A percentile compares a stretch with the other conserved stretches of the same genome.
Conservation (phyloP, 2,888 invertebrate genomes). For the Chouioia cunea region DNA sequence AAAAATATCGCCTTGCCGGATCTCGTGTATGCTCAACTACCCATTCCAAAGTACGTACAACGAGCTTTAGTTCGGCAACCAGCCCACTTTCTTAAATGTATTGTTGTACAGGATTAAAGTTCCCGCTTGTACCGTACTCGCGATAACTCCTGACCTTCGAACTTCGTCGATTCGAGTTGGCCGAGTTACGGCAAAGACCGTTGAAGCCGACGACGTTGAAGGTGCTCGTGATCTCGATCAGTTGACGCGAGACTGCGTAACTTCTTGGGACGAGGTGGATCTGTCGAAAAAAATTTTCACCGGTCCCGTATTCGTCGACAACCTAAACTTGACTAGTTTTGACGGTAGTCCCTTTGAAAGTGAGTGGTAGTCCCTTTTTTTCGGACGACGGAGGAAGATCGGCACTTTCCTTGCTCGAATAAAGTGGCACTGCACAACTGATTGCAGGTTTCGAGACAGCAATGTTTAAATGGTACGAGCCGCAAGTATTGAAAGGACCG, state of each 20-base stretch:
- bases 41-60: slow-evolving; percentile 51
- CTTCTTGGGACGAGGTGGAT: slow-evolving; percentile 48
- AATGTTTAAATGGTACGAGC: slow-evolving; percentile 51
- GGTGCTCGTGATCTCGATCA: slow-evolving; percentile 50
- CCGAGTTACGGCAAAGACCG: slow-evolving; percentile 47
- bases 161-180: slow-evolving; percentile 51
- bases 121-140: slow-evolving; percentile 50
- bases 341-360: slow-evolving; percentile 23
- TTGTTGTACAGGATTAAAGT: slow-evolving; percentile 51
- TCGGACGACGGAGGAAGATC: not conserved
- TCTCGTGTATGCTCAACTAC: slow-evolving; percentile 47
- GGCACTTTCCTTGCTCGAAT: no score
- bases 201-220: slow-evolving; percentile 50
- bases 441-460: slow-evolving; percentile 43
- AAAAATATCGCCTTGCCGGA: slow-evolving; percentile 61
- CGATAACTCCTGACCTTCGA: slow-evolving; percentile 51
- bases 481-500: slow-evolving; percentile 49
- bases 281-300: slow-evolving; percentile 49
- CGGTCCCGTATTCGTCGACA: slow-evolving; percentile 46
- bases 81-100: not conserved
- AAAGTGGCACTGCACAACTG: no score
- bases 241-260: slow-evolving; percentile 47
- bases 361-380: slow-evolving; percentile 22
- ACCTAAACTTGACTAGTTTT: slow-evolving; percentile 39
- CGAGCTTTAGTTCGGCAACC: not conserved